phyloP scores from a whole-genome alignment of 2,888 invertebrate genomes.

The Ichneumon xanthorius region DNA sequence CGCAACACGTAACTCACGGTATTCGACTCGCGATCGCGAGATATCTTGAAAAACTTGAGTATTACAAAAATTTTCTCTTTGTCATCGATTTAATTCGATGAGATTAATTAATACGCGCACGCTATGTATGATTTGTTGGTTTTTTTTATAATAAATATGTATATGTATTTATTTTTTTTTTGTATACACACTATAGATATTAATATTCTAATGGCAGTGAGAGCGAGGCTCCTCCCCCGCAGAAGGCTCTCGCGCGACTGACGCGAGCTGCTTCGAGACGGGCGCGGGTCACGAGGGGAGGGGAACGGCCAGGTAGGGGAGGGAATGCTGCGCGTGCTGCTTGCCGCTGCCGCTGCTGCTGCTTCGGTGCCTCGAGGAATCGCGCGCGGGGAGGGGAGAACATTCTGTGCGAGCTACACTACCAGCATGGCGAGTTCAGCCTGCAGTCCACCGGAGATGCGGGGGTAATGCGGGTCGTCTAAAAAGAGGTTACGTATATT shows the following conservation, averaged over 20 bases:
- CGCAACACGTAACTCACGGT: slow-evolving; percentile 6
- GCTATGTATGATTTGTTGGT: background rate
- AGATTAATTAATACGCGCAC: background rate
- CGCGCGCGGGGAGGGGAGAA: slow-evolving; percentile 4
- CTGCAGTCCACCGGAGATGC: slow-evolving; percentile 26
- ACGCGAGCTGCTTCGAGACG: slow-evolving; percentile 75
- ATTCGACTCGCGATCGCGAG: background rate
- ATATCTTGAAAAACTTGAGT: background rate
- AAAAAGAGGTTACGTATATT: background rate
- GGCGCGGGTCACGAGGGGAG: slow-evolving; percentile 68
- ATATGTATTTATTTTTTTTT: slow-evolving; percentile 33
- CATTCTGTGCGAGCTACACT: slow-evolving; percentile 48
- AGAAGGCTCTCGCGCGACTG: slow-evolving; percentile 84
- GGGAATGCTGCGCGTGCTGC: slow-evolving; percentile 68
- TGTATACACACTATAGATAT: slow-evolving; percentile 56
- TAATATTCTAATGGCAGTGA: slow-evolving; percentile 77
- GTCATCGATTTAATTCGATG: background rate
- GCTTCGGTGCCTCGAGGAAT: slow-evolving; percentile 11
- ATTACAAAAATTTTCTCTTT: background rate
- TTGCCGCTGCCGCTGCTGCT: slow-evolving; percentile 15
- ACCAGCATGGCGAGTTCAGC: slow-evolving; percentile 39
- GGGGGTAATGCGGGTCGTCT: slow-evolving; percentile 49
- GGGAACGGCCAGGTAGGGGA: slow-evolving; percentile 76
- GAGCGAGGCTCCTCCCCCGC: slow-evolving; percentile 82
- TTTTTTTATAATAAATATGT: slow-evolving; percentile 40